phyloP scores from a whole-genome alignment of 2,113 vertebrate genomes.

The Gymnobelideus leadbeateri region DNA sequence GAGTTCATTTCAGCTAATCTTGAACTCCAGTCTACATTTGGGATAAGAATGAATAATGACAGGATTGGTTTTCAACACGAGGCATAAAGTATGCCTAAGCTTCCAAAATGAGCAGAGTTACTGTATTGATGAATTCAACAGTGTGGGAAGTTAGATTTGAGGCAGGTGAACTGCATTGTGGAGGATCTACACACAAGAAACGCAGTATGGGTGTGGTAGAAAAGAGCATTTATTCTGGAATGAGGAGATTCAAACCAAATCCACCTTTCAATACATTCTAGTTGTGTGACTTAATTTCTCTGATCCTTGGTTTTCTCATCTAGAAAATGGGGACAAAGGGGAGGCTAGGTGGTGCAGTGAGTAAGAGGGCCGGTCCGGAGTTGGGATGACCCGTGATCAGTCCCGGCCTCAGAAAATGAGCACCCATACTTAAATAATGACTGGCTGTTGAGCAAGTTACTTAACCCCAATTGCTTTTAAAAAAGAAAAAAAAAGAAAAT shows the following conservation, averaged over 20 bases:
- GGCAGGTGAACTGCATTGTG: background rate
- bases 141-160: background rate
- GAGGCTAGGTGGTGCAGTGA: no score
- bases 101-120: background rate
- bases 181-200: background rate
- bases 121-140: background rate
- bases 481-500: no score
- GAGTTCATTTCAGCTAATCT: background rate
- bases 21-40: background rate
- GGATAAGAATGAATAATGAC: background rate
- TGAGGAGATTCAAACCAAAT: background rate
- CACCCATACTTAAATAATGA: no score
- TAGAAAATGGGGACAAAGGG: background rate
- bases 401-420: no score
- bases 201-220: background rate
- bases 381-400: no score
- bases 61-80: background rate
- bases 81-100: background rate
- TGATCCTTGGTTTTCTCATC: background rate
- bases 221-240: background rate
- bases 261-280: background rate
- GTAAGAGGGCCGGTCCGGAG: no score
- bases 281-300: background rate
- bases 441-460: no score
- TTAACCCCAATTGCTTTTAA: no score